phyloP scores from a whole-genome alignment of 1,140 invertebrate species.

The Anoplophora glabripennis region DNA sequence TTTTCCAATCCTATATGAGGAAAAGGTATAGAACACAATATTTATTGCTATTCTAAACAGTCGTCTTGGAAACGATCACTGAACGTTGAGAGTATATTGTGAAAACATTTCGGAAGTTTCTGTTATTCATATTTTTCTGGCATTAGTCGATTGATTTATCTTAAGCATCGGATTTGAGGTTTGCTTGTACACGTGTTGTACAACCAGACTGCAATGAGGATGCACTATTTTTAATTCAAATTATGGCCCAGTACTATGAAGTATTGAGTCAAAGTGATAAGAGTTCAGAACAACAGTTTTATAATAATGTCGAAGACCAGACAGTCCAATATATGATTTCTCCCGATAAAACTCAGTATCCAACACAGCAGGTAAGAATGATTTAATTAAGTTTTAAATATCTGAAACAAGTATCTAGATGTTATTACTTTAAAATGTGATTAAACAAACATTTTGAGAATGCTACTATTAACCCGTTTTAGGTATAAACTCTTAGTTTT shows the following conservation, averaged over 20 bases:
- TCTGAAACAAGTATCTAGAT: too few species aligned
- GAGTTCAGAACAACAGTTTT: constrained; percentile 42
- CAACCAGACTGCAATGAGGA: background rate
- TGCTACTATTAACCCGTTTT: too few species aligned
- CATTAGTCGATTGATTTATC: too few species aligned
- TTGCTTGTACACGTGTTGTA: constrained; percentile 3
- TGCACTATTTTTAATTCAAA: constrained; percentile 8
- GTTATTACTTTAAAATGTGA: too few species aligned
- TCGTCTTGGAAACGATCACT: background rate
- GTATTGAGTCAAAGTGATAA: constrained; percentile 42
- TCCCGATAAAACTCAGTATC: constrained; percentile 32
- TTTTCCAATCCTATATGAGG: too few species aligned
- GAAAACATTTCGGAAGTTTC: background rate
- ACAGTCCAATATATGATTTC: constrained; percentile 37
- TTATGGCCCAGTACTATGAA: constrained; percentile 49
- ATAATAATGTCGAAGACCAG: constrained; percentile 40
- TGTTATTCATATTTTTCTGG: background rate
- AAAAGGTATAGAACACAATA: too few species aligned
- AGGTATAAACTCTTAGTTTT: too few species aligned
- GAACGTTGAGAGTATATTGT: background rate
- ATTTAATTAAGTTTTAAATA: too few species aligned
- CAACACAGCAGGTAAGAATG: constrained; percentile 32
- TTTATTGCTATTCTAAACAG: too few species aligned
- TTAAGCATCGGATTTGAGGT: background rate
- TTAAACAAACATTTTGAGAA: background rate